phyloP scores from a whole-genome alignment of 2,797 vertebrate species.

The Callimico goeldii region DNA sequence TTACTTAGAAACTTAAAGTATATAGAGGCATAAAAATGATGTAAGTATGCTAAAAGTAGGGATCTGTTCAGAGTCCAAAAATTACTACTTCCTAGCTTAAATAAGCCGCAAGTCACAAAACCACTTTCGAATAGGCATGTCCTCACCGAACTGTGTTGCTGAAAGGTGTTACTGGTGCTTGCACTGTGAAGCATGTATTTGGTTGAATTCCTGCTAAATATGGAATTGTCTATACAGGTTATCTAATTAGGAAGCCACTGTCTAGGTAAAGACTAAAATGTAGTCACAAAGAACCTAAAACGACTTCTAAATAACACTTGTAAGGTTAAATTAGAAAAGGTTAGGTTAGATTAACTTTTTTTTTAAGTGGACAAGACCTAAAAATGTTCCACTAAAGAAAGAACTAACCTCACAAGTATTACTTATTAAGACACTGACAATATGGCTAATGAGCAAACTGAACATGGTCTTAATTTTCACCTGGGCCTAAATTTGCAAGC shows the following conservation, averaged over 20 bases:
- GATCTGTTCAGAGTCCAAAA: background rate
- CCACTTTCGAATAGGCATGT: background rate
- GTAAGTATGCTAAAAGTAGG: background rate
- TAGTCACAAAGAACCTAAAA: background rate
- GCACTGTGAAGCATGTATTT: background rate
- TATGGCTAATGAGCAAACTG: background rate
- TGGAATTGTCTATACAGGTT: background rate
- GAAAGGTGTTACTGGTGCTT: background rate
- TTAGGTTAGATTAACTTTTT: background rate
- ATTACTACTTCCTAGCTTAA: background rate
- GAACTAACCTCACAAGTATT: background rate
- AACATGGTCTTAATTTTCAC: background rate
- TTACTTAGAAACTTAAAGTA: slow-evolving; percentile 5
- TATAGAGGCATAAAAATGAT: background rate
- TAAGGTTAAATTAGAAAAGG: slow-evolving; percentile 33
- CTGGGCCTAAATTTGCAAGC: background rate
- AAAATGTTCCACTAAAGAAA: background rate
- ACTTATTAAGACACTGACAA: background rate
- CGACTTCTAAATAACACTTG: background rate
- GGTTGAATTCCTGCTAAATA: slow-evolving; percentile 26
- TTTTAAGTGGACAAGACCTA: background rate
- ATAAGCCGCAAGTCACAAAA: background rate
- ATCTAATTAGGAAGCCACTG: background rate
- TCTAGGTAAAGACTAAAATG: background rate
- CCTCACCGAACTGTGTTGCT: background rate